These are phyloP conservation scores for Bombus confusus DNA, from an alignment of 1,140 invertebrate genomes.

Conservation along the genomic window DNA sequence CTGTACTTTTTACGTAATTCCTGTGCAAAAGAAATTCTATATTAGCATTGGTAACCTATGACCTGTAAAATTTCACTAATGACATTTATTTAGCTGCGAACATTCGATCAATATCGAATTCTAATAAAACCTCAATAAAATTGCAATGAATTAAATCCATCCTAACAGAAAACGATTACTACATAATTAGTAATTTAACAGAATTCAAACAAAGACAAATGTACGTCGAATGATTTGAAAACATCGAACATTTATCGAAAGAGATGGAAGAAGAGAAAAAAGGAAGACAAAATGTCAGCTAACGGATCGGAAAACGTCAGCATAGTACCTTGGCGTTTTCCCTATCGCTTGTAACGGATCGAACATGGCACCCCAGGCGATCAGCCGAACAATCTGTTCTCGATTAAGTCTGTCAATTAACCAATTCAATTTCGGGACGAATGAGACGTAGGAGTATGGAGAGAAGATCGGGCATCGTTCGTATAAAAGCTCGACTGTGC, in stretches of 20 bases:
- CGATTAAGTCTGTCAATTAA: constrained; percentile 72
- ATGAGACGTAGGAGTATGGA: constrained; percentile 19
- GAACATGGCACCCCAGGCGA: neutral
- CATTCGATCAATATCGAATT: neutral
- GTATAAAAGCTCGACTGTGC: constrained; percentile 51
- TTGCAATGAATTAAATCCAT: neutral
- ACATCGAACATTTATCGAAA: neutral
- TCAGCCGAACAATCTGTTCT: constrained; percentile 62
- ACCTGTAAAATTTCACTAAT: neutral
- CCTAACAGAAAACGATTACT: neutral
- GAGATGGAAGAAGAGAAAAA: no score
- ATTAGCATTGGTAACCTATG: neutral
- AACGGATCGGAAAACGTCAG: neutral
- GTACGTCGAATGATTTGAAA: neutral
- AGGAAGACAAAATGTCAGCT: neutral
- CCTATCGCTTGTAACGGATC: constrained; percentile 41
- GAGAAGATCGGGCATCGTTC: neutral
- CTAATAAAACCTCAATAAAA: neutral
- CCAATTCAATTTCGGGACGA: constrained; percentile 67
- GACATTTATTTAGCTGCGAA: neutral
- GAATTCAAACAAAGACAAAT: neutral
- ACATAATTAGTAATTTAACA: neutral
- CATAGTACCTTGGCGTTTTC: neutral
- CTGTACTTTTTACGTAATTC: no score
- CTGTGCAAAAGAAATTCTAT: neutral